A percentile compares a stretch with the other conserved stretches of the same genome.
Conservation (phyloP, 2,888 invertebrate species). For the Tribolium freemani region DNA sequence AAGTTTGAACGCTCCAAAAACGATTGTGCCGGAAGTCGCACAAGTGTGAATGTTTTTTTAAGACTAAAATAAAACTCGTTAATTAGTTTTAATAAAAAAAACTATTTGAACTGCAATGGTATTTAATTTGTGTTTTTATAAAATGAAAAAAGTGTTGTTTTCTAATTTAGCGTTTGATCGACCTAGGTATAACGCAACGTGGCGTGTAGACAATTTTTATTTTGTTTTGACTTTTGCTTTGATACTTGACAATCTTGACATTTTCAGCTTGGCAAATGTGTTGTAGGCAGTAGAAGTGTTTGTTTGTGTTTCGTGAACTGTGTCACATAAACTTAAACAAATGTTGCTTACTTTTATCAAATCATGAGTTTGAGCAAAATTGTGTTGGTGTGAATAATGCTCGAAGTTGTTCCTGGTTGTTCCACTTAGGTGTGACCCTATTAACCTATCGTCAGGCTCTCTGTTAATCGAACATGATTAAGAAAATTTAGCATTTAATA, state of each 20-base stretch:
- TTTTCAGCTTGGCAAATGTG: conserved; percentile 1
- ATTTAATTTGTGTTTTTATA: too few species aligned
- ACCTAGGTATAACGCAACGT: not conserved
- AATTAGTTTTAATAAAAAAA: too few species aligned
- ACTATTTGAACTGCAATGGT: too few species aligned
- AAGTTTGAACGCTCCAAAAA: too few species aligned
- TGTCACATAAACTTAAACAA: not conserved
- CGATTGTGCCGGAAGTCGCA: too few species aligned
- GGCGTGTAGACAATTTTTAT: conserved; percentile 26
- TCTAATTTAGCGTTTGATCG: not conserved
- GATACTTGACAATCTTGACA: conserved; percentile 28
- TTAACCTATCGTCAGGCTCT: not conserved
- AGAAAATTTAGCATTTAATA: conserved; percentile 6
- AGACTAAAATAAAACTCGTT: too few species aligned
- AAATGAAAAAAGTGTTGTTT: not conserved
- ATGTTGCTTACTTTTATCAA: not conserved
- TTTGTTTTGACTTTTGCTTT: conserved; percentile 43
- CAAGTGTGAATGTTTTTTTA: too few species aligned
- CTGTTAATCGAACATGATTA: not conserved
- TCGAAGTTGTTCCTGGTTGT: not conserved
- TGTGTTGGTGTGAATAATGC: not conserved
- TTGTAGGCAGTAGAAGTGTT: not conserved
- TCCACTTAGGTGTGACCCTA: conserved; percentile 21
- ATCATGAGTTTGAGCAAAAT: not conserved
- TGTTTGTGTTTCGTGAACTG: not conserved